Evolutionary conservation across 2,888 invertebrate species (phyloP), one percentile per base, ranked within the genome.

Genomic region (Thecophora atra): DNA sequence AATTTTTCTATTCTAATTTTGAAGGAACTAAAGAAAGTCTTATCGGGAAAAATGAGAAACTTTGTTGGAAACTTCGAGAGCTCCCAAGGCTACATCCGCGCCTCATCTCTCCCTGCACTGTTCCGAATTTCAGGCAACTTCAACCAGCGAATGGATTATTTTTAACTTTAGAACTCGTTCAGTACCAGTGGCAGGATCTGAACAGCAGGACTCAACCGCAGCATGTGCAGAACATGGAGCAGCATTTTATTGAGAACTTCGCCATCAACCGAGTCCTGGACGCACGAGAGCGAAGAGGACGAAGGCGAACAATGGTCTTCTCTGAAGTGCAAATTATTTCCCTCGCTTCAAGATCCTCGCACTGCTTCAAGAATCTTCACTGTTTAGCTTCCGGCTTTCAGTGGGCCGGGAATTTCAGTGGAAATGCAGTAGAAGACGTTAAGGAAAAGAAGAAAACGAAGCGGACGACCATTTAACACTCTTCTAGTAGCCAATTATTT

Each of bases 281-380:
- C 11, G 7, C 3, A 1, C 30, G 30, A 30, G 8, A 30, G 8
- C 54, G 7, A n/a, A 54, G 54, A 30, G 8, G 8, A 30, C 54
- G 30, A 30, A 30, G 30, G 8, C 30, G 30, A 8, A 30, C 1
- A 54, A n/a, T 11, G 15, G 62, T 19, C 19, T 60, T 58, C 56
- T 42, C 42, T 68, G 44, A 68, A 68, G 68, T 58, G 56, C 44
- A 68, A 68, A 68, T 68, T 58, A 42, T 58, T 68, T 68, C 68
- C 7, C 1, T 56, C 47, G 56, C 42, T 69, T 26, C 37, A 58
- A 44, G 44, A 26, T 52, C 13, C 13, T 19, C 52, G 6, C 1
- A 19, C 52, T 52, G 6, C 52, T 54, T 54, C n/a, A 54, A 21
- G 54, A 8, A 4, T 51, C n/a, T 21, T 2, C 21, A n/a, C 17